Percentiles rank a stretch among this genome's conserved stretches.
Evolutionary conservation across 2,888 invertebrate genomes (phyloP).

Genomic region (Alentia gelatinosa): DNA sequence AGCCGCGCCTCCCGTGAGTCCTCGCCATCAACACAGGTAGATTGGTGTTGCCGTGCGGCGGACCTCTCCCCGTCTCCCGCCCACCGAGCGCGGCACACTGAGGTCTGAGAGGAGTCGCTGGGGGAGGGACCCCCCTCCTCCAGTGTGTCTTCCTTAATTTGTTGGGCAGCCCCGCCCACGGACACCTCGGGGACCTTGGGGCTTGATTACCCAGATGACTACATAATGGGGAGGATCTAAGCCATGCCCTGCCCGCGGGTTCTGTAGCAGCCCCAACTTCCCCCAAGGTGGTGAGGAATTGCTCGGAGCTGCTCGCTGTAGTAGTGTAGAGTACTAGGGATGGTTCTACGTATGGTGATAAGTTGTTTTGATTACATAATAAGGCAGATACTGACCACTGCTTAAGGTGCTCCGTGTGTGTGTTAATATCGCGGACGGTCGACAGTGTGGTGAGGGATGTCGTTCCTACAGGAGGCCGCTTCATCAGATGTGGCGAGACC

Average conservation of each 20-base stretch:
- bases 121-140: not conserved
- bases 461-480: not conserved
- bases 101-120: not conserved
- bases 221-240: constrained; percentile 19
- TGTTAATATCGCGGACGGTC: not conserved
- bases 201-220: constrained; percentile 26
- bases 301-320: too few relatives aligned
- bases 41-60: not conserved
- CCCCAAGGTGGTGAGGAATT: too few relatives aligned
- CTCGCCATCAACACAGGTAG: not conserved
- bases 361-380: constrained; percentile 23
- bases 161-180: not conserved
- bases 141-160: constrained; percentile 17
- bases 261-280: too few relatives aligned
- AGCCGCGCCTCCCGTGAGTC: not conserved
- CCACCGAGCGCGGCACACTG: not conserved
- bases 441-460: not conserved
- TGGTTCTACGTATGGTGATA: too few relatives aligned
- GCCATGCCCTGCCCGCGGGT: not conserved
- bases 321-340: too few relatives aligned
- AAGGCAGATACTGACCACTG: not conserved
- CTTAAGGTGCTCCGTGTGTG: not conserved
- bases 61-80: not conserved
- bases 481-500: not conserved
- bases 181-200: not conserved